phyloP scores from a whole-genome alignment of 2,888 invertebrate genomes.

The Zaprionus lineosus region DNA sequence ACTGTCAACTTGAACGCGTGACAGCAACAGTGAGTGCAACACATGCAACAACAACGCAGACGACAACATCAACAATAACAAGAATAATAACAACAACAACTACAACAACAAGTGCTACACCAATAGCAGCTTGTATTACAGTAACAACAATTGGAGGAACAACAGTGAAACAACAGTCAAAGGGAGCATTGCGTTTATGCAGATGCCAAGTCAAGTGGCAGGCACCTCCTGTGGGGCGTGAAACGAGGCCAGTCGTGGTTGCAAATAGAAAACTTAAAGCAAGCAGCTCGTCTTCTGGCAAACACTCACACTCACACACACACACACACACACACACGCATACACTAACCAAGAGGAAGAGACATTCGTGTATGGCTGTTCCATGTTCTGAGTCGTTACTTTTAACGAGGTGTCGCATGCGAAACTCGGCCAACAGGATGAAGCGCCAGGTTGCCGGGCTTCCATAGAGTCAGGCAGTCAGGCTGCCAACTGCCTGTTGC shows the following conservation, averaged over 20 bases:
- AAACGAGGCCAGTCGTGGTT: slow-evolving; percentile 63
- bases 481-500: slow-evolving; percentile 65
- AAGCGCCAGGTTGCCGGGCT: slow-evolving; percentile 6
- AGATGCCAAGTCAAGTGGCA: slow-evolving; percentile 72
- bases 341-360: no score
- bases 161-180: slow-evolving; percentile 28
- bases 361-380: slow-evolving; percentile 22
- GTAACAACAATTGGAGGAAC: slow-evolving; percentile 37
- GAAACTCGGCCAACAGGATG: slow-evolving; percentile 60
- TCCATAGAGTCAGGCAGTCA: neutral
- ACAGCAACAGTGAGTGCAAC: no score
- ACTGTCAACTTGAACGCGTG: slow-evolving; percentile 52
- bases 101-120: slow-evolving; percentile 8
- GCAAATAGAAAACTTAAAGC: slow-evolving; percentile 56
- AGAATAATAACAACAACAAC: no score
- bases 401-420: slow-evolving; percentile 76
- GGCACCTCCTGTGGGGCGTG: slow-evolving; percentile 40
- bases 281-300: slow-evolving; percentile 5
- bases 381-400: slow-evolving; percentile 67
- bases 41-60: no score
- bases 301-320: slow-evolving; percentile 11
- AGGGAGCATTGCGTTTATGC: slow-evolving; percentile 66
- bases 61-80: no score
- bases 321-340: neutral
- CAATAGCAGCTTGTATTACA: slow-evolving; percentile 15